Base-by-base conservation (phyloP, 2,113 vertebrate genomes). In the Ptyas mucosa region DNA sequence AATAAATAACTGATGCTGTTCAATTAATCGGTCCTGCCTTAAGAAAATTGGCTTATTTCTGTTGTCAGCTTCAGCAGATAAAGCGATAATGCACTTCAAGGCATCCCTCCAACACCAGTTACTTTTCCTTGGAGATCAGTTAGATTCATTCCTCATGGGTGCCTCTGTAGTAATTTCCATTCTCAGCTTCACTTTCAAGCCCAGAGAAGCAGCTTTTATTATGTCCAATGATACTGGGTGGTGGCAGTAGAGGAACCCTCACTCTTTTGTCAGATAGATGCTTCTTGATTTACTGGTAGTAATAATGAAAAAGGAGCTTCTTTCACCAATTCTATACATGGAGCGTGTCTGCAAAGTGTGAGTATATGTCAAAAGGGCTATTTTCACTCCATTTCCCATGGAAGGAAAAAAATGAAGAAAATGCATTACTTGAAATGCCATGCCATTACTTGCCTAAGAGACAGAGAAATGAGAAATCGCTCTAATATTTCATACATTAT, bases 151-250 rank as follows among this genome's bases (percentile, higher is more conserved):
- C 93, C 90, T 92, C 89, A 7, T 34, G 87, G 89, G 93, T 94
- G 91, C 93, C 94, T 94, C 8, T 20, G 26, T 69, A 94, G 93
- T 57, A 86, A 93, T 95, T 91, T 15, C 90, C 88, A 39, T 91
- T 94, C 89, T 94, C 93, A 95, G 93, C 92, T 95, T 96, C 95
- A 69, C 29, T 95, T 91, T 94, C 92, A 96, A 93, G 90, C 29
- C 43, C 1, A 55, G 91, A 90, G 96, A 91, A 96, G 90, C 89
- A 89, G 75, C 93, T 95, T 92, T 95, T 91, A 94, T 93, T 86
- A 87, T 94, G 88, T 91, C 90, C 93, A 95, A 92, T 3, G 9
- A 92, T 94, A 96, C 94, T 92, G 92, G 6, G 12, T 81, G 34
- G 7, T 8, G 69, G 18, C 3, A 8, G 75, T 3, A 94, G 94